These are phyloP conservation scores for Sciurus niger DNA, from an alignment of 2,113 vertebrate species.

Conservation along the genomic window DNA sequence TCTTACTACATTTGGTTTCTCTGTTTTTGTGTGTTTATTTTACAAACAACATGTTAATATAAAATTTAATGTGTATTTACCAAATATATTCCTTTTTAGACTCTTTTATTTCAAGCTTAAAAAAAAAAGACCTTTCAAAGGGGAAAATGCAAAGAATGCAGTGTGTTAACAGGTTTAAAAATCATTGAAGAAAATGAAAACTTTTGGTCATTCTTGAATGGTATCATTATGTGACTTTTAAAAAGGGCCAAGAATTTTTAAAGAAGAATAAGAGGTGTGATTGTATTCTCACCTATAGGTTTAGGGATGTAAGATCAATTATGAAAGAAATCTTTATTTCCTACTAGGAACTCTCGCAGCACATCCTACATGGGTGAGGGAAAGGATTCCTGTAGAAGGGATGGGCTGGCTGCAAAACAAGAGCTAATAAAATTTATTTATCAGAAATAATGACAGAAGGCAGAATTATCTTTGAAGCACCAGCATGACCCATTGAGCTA, in stretches of 20 bases:
- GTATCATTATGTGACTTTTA: background rate
- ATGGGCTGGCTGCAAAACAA: too few relatives aligned
- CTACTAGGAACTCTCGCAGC: background rate
- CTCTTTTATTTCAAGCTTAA: background rate
- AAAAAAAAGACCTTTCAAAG: background rate
- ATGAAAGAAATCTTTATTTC: conserved; percentile 12
- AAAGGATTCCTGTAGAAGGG: too few relatives aligned
- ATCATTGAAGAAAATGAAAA: conserved; percentile 51
- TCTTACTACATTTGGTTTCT: conserved; percentile 55
- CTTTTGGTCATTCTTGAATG: background rate
- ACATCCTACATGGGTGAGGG: too few relatives aligned
- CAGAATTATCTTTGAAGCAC: too few relatives aligned
- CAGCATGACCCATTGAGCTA: too few relatives aligned
- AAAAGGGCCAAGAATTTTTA: background rate
- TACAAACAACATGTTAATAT: background rate
- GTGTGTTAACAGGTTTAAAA: conserved; percentile 40
- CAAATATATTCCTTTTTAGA: conserved; percentile 34
- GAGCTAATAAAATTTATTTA: too few relatives aligned
- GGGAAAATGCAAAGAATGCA: conserved; percentile 9
- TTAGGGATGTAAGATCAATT: background rate
- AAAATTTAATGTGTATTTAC: background rate
- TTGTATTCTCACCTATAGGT: background rate
- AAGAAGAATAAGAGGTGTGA: conserved; percentile 37
- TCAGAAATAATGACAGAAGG: too few relatives aligned
- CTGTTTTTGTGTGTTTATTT: background rate